Base-by-base conservation (phyloP, 2,888 invertebrate genomes). In the Unio pictorum region DNA sequence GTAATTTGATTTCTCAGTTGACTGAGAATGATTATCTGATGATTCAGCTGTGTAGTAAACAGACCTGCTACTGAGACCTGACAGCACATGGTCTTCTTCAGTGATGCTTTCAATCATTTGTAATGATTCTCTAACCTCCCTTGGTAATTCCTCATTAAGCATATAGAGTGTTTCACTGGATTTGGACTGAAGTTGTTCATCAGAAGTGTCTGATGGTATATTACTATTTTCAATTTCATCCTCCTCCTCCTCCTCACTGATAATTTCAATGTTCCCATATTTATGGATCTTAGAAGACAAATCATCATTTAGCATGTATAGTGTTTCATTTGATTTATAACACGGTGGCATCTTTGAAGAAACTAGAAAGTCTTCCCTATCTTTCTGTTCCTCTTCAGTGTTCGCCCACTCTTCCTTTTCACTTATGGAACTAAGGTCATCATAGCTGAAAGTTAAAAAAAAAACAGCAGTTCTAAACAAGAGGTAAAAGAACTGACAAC, bases 221-320 rank as follows among this genome's bases (percentile, higher is more conserved):
- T 8, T 1, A 20, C 30, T 55, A 61, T 62, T 55, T 34, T 55
- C 58, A 18, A 26, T 30, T 30, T 66, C 67, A n/a, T 55, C 56
- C 20, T 55, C 55, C 30, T 20, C 55, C 30, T 20, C 28, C 45
- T 61, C 65, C 4, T 65, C 69, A n/a, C 20, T 55, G 8, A 26
- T 61, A 30, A 17, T 26, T 23, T 65, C 61, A 54, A 6, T 23
- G n/a, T 64, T 34, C 26, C 61, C 67, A 60, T 67, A 54, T 20
- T 3, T 23, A 20, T 61, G 56, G 4, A 34, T 34, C 34, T 34
- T 34, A 34, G 34, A 34, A 7, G 34, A 56, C 26, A 56, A 68
- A 23, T 68, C 68, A 30, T 26, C 15, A 66, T 71, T 68, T 26
- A 74, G 20, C 66, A 71, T 66, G 61, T 74, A 74, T 26, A 71